Percentiles rank a stretch among this genome's conserved stretches.
Evolutionary conservation across 2,888 invertebrate species (phyloP).

Genomic region (Drosophila recens): DNA sequence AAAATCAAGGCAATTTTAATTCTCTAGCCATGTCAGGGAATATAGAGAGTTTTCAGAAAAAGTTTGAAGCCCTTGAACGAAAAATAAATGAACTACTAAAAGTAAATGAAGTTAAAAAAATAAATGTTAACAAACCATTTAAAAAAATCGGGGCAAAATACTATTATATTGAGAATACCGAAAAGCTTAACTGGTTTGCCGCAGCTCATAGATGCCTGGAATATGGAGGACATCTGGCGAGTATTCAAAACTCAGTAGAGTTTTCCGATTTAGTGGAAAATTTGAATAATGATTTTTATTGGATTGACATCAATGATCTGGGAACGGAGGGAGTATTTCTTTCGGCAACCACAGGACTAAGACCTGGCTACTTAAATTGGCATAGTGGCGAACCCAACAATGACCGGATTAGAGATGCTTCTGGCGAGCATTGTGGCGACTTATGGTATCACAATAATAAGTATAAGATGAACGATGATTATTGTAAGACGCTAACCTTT

Average conservation of each 20-base stretch:
- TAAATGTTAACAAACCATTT: not conserved
- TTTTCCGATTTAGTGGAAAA: not conserved
- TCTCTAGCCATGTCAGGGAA: too few relatives aligned
- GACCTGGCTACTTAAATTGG: not conserved
- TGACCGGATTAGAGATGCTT: too few relatives aligned
- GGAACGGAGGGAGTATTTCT: not conserved
- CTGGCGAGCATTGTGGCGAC: too few relatives aligned
- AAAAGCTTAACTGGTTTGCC: constrained; percentile 1
- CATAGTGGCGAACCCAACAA: not conserved
- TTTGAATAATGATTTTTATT: too few relatives aligned
- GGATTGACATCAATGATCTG: too few relatives aligned
- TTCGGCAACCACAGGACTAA: not conserved
- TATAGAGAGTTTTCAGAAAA: too few relatives aligned
- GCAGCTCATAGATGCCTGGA: not conserved
- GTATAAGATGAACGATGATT: constrained; percentile 7
- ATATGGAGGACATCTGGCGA: constrained; percentile 7
- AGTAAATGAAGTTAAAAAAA: not conserved
- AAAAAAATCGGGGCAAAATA: not conserved
- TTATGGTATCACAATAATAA: too few relatives aligned
- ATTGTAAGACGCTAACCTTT: not conserved
- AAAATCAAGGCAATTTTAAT: too few relatives aligned
- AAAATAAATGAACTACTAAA: not conserved
- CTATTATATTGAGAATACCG: constrained; percentile 5
- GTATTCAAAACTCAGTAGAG: constrained; percentile 5
- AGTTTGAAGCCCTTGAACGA: too few relatives aligned